Conservation (phyloP, 2,113 vertebrate genomes). For the Ictalurus punctatus region DNA sequence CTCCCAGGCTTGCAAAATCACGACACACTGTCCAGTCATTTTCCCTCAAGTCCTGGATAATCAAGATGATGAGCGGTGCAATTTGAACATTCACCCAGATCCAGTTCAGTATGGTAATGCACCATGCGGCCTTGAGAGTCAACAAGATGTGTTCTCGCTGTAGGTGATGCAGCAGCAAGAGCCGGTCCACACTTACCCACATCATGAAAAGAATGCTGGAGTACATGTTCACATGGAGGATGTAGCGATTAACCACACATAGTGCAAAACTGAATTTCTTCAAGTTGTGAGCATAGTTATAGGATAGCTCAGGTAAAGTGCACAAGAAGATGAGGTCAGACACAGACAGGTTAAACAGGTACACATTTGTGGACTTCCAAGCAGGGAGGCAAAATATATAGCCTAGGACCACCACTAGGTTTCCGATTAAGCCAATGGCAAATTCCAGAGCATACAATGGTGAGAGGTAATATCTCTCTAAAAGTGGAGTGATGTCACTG, state of each 20-base stretch:
- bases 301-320: slow-evolving; percentile 32
- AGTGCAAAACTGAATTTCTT: background rate
- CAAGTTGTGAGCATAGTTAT: background rate
- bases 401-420: slow-evolving; percentile 40
- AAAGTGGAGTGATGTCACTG: background rate
- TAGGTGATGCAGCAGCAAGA: background rate
- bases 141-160: slow-evolving; percentile 75
- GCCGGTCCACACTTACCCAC: slow-evolving; percentile 37
- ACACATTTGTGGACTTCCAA: slow-evolving; percentile 30
- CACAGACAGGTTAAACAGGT: slow-evolving; percentile 29
- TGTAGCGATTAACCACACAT: slow-evolving; percentile 27
- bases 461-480: slow-evolving; percentile 16
- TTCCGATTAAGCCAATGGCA: slow-evolving; percentile 24
- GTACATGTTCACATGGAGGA: slow-evolving; percentile 32
- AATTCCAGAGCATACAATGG: slow-evolving; percentile 41
- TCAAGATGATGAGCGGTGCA: slow-evolving; percentile 73
- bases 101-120: slow-evolving; percentile 73
- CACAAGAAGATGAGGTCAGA: slow-evolving; percentile 38
- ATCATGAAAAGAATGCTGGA: slow-evolving; percentile 36
- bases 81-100: slow-evolving; percentile 77
- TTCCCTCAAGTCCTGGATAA: slow-evolving; percentile 37
- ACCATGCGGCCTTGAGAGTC: slow-evolving; percentile 62
- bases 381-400: slow-evolving; percentile 36
- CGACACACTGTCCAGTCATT: slow-evolving; percentile 62
- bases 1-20: slow-evolving; percentile 78